Evolutionary conservation across 2,113 vertebrate genomes (phyloP), one percentile per base, ranked within the genome.

Genomic region (Phaetusa simplex): DNA sequence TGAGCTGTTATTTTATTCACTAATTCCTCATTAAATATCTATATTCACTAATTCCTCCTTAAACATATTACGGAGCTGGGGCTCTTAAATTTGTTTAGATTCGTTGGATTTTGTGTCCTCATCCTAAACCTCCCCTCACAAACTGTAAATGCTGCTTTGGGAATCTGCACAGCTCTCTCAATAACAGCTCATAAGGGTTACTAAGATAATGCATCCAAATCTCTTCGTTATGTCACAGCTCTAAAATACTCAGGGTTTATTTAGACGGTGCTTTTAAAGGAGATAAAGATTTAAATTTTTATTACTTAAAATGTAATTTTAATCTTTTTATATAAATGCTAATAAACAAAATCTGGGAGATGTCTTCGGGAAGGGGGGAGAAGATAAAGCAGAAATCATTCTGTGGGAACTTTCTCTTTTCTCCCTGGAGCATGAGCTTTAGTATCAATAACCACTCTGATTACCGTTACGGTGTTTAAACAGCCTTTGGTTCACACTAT

Each of bases 191-290:
- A 66, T 50, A 92, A 84, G 70, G 65, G 95, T 79, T 91, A 90
- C 86, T 58, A 23, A 59, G 90, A 94, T 94, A 97, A 96, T 29
- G 47, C 91, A 88, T 72, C 94, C 81, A 82, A 92, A 97, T 90
- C 95, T 53, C 29, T 88, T 73, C 49, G 77, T 66, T 90, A 93
- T 82, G 62, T 32, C 92, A 94, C 92, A 92, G 90, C 84, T 93
- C 83, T 76, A 30, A 88, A 94, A 97, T 7, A 74, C 70, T 72
- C 83, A 11, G 8, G 8, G 56, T 91, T 96, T 96, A 64, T 79
- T 94, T 83, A 82, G 19, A 18, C 17, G 59, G 29, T 14, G 27
- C 56, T 94, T 79, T 86, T 82, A 81, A 95, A 95, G 30, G 32
- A 84, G 52, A 67, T 23, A n/a, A 2, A 76, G 32, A 73, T 38